Evolutionary conservation across 2,113 vertebrate genomes (phyloP), one percentile per base, ranked within the genome.

Genomic region (Corythornis cristatus): DNA sequence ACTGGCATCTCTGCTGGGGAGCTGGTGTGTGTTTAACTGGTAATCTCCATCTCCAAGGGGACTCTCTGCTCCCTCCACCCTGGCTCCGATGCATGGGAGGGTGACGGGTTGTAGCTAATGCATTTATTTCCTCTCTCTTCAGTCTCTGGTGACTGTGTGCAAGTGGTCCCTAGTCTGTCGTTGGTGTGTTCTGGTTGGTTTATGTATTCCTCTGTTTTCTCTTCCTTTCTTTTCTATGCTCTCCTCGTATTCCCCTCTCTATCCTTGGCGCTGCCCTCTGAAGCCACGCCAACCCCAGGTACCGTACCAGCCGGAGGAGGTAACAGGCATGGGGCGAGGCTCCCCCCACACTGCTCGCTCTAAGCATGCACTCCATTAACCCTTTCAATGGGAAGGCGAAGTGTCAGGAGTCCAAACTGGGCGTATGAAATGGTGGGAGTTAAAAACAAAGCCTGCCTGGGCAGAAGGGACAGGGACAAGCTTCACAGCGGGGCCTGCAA

Each of bases 251-350:
- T 37, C 86, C 89, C 95, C 91, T 94, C 95, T 95, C 92, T 96
- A 14, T 97, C 96, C 97, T 92, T 97, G 97, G 95, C 22, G 87
- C 92, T 74, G 97, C 97, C 96, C 91, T 97, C 98, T 98, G 98
- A 99, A 97, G 98, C 98, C 95, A 97, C 98, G 86, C 97, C 98
- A 96, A 98, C 98, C 57, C 97, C 98, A 98, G 98, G 98, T 99
- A 99, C 97, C 95, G 98, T 98, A 94, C 95, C 96, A 72, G 93
- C 97, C 87, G 90, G 91, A 97, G 83, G 98, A 98, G 98, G 98
- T 99, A 98, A 98, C 50, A 94, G 97, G 97, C 94, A 67, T 96
- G 97, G 94, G 95, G 31, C 46, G 8, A 50, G n/a, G 67, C 46
- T 68, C n/a, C 10, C 46, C 33, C 64, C 48, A 42, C 45, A 33